Evolutionary conservation across 2,797 vertebrate genomes (phyloP).

Genomic region (Sebastes elongatus): DNA sequence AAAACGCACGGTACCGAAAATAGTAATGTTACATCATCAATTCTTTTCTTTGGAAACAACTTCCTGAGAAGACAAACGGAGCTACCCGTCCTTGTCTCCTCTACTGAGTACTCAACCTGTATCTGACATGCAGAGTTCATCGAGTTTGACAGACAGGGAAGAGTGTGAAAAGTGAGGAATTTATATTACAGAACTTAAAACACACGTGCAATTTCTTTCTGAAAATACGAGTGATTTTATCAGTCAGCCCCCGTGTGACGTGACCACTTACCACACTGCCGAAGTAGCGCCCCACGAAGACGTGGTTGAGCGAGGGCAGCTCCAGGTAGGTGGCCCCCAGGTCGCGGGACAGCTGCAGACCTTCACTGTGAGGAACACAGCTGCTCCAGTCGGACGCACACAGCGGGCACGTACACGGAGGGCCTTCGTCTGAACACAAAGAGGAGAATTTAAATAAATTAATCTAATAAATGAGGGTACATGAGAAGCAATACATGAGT

Average conservation of each 20-base stretch:
- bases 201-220: not conserved
- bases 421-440: slow-evolving; percentile 83
- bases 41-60: slow-evolving; percentile 19
- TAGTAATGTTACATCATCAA: slow-evolving; percentile 31
- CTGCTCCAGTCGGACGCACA: slow-evolving; percentile 93
- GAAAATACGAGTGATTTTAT: not conserved
- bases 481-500: not conserved
- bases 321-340: slow-evolving; percentile 95
- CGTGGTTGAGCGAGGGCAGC: slow-evolving; percentile 92
- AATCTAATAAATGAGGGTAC: not conserved
- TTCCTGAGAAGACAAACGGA: not conserved
- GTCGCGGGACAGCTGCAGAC: slow-evolving; percentile 92
- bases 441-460: not conserved
- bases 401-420: slow-evolving; percentile 92
- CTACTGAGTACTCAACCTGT: not conserved
- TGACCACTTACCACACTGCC: slow-evolving; percentile 90
- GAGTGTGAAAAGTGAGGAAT: not conserved
- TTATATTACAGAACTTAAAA: not conserved
- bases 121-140: not conserved
- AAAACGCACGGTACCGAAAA: slow-evolving; percentile 24
- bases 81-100: not conserved
- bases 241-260: not conserved
- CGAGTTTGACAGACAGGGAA: not conserved
- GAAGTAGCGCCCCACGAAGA: slow-evolving; percentile 94
- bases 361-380: slow-evolving; percentile 91